Base-by-base conservation (phyloP, 2,113 vertebrate species). In the Raja brachyura region DNA sequence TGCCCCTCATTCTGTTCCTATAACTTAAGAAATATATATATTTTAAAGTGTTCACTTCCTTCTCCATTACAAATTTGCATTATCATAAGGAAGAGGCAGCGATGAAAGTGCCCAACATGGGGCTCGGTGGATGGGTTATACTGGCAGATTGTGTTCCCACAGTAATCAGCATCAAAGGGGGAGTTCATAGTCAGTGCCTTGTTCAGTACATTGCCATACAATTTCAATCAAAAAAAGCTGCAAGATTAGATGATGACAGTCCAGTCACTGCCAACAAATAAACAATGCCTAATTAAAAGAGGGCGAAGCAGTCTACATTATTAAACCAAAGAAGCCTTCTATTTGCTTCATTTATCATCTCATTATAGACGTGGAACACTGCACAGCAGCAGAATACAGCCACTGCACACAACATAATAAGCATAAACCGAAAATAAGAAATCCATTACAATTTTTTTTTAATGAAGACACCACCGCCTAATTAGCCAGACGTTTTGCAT, bases 241-340 rank as follows among this genome's bases (percentile, higher is more conserved):
- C 59, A 31, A 90, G 63, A 70, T 90, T 66, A 31, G 63, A n/a
- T 68, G 61, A 68, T 20, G 86, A 61, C n/a, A 68, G 61, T 68
- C 33, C 68, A 33, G 86, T 90, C 16, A 90, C 33, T 90, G 86
- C 61, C 63, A 68, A 90, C n/a, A 39, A 39, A 90, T 90, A 70
- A 90, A 31, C 86, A 68, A 90, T 68, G n/a, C 22, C 31, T 18
- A 90, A 90, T 90, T 66, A 5, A 33, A 90, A 61, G 59, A 90
- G 14, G 61, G 31, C 61, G 59, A 90, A 11, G 14, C 61, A 31
- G 0, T 66, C 61, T 33, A 66, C 48, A 56, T 90, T 90, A 90
- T n/a, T 18, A 33, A 33, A 14, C 10, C 33, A 90, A 90, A 90
- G 85, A 90, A 90, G 85, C 28, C 59, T 88, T 88, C 28, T 31